Base-by-base conservation (phyloP, 2,888 invertebrate genomes). In the Cremastobaeus sp. region DNA sequence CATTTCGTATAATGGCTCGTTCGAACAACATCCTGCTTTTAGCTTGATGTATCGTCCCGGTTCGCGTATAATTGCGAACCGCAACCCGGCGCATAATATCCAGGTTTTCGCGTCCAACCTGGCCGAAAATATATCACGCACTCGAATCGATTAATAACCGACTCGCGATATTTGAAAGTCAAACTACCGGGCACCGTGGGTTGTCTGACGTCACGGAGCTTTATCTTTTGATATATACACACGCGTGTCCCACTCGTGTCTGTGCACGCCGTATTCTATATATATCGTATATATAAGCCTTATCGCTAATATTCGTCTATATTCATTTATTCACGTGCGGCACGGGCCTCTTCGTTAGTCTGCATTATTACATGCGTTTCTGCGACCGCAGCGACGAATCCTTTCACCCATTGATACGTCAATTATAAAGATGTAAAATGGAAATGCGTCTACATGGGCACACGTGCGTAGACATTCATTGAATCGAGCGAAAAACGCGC, bases 341-440 rank as follows among this genome's bases (percentile, higher is more conserved):
- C 37, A 50, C 50, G 66, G 28, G 50, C 39, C 52, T 69, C 62
- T 47, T 62, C 62, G 48, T 55, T 54, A 62, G 55, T 39, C 43
- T 39, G 62, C 62, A 64, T 74, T 70, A 73, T 74, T 70, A 73
- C 70, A 35, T 43, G 73, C 74, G 74, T 73, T 74, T 64, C 64
- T 73, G 65, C 70, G 72, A 74, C 70, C 59, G 20, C 57, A 47
- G 50, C 62, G 47, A 70, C 57, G 72, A 55, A 59, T 70, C 76
- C 74, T 70, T 76, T 77, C 74, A 70, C 70, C 62, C 77, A 74
- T 77, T 77, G 76, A 77, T 76, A 74, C 76, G 76, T 77, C 77
- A 77, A 77, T 77, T 77, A 77, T 77, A 76, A 76, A 64, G 73
- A 70, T 75, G 73, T 70, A 59, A 66, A 70, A 52, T 60, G 74